Evolutionary conservation across 1,140 invertebrate species (phyloP).

Genomic region (Tachypleus tridentatus): DNA sequence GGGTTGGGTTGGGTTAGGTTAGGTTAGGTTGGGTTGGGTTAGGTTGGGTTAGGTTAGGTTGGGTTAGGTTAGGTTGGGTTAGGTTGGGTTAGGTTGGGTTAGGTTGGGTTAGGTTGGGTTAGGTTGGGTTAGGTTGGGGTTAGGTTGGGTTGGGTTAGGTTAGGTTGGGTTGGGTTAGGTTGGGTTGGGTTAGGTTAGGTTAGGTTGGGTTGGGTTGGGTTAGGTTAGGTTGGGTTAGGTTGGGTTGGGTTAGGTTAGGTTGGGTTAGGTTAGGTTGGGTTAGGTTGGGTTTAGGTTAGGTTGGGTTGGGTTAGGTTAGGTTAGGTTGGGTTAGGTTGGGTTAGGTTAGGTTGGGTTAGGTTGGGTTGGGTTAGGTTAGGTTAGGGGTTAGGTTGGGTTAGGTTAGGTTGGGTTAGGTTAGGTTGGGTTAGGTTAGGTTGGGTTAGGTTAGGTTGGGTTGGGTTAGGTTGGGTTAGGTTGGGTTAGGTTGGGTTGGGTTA

Average conservation of each 20-base stretch:
- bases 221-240: constrained; percentile 27
- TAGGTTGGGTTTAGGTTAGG: constrained; percentile 26
- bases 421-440: constrained; percentile 24
- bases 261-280: constrained; percentile 20
- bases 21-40: constrained; percentile 24
- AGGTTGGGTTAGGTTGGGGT: constrained; percentile 30
- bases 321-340: constrained; percentile 23
- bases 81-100: constrained; percentile 24
- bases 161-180: constrained; percentile 31
- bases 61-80: constrained; percentile 18
- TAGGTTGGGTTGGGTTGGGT: constrained; percentile 24
- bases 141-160: constrained; percentile 27
- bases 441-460: constrained; percentile 24
- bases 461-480: constrained; percentile 27
- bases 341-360: constrained; percentile 20
- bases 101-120: constrained; percentile 27
- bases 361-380: constrained; percentile 18
- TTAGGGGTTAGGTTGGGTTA: constrained; percentile 20
- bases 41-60: constrained; percentile 22
- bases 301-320: constrained; percentile 24
- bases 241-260: constrained; percentile 24
- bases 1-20: constrained; percentile 18
- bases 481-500: constrained; percentile 26
- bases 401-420: constrained; percentile 22
- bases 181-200: constrained; percentile 28